Conservation (phyloP, 2,113 vertebrate genomes). For the Rhodinocichla rosea region DNA sequence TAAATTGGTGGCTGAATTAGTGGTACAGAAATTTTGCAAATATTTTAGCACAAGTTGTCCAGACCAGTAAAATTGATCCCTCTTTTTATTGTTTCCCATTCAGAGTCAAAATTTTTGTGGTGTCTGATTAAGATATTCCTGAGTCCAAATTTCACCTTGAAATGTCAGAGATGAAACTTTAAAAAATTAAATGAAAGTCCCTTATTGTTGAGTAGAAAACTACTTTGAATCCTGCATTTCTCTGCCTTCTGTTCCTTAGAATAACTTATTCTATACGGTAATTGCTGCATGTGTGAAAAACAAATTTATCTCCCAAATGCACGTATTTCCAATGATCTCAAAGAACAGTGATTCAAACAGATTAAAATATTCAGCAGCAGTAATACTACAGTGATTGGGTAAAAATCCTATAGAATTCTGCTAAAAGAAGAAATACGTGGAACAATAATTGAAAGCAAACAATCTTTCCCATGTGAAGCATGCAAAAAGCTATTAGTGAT, state of each 20-base stretch:
- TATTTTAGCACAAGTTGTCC: neutral
- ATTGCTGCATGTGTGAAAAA: conserved; percentile 14
- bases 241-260: neutral
- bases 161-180: neutral
- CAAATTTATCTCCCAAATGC: conserved; percentile 16
- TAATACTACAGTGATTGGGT: neutral
- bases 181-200: neutral
- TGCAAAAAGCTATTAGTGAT: neutral
- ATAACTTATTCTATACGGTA: neutral
- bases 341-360: conserved; percentile 12
- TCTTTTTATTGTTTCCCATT: neutral
- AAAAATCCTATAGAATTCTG: neutral
- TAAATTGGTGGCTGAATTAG: neutral
- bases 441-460: neutral
- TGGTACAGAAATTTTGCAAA: neutral
- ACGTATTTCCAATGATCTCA: neutral
- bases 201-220: neutral
- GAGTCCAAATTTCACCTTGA: neutral
- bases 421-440: neutral
- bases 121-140: neutral
- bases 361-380: conserved; percentile 9
- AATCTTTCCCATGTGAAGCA: neutral
- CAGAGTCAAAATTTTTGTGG: neutral
- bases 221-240: neutral
- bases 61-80: neutral